These are phyloP conservation scores for Malurus splendens DNA, from an alignment of 2,797 vertebrate genomes.

Conservation along the genomic window DNA sequence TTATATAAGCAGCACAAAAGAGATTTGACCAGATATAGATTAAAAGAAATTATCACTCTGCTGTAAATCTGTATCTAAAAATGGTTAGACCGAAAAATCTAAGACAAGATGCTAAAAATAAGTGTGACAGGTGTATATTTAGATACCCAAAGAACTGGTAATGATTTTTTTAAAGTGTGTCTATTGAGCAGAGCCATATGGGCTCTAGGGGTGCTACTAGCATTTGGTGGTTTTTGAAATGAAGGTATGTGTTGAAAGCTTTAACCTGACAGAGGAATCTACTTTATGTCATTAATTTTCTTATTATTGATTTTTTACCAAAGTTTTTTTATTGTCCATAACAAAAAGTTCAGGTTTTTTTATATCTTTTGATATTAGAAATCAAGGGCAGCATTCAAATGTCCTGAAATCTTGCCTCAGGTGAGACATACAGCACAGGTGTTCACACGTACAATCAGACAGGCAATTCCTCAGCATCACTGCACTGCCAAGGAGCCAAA, in stretches of 20 bases:
- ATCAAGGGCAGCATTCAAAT: not conserved
- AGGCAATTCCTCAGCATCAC: not conserved
- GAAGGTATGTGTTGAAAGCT: not conserved
- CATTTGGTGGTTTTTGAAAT: not conserved
- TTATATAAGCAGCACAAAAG: not conserved
- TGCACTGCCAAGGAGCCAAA: not conserved
- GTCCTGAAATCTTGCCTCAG: not conserved
- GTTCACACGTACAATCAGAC: not conserved
- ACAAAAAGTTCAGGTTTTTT: not conserved
- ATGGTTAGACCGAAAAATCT: not conserved
- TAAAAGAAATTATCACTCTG: not conserved
- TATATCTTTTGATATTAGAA: not conserved
- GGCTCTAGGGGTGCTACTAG: not conserved
- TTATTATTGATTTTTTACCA: not conserved
- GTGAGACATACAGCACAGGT: not conserved
- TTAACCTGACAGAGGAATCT: not conserved
- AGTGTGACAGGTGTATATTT: not conserved
- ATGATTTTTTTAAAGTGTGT: not conserved
- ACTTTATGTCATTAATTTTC: not conserved
- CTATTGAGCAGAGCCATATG: not conserved
- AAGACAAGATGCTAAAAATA: not conserved
- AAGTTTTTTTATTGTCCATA: not conserved
- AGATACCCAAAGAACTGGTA: not conserved
- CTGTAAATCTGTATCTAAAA: not conserved
- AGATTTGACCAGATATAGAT: not conserved